Conservation (phyloP, 2,888 invertebrate species). For the Cantharis flavilabris region DNA sequence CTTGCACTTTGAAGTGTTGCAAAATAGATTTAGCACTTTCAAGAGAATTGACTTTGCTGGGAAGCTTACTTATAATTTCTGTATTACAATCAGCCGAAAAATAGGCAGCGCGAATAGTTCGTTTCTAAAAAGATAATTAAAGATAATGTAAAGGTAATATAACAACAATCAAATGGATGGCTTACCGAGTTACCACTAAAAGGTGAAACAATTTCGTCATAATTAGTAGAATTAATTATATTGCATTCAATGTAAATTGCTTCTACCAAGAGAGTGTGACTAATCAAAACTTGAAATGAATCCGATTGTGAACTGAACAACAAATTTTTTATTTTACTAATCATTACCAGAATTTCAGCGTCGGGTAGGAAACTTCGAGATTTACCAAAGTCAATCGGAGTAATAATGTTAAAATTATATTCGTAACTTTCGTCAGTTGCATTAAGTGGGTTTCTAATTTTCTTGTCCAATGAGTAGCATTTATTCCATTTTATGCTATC, state of each 20-base stretch:
- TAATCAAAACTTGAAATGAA: not conserved
- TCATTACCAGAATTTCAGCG: constrained; percentile 6
- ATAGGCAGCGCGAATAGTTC: not conserved
- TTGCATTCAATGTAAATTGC: constrained; percentile 11
- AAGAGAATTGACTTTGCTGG: not conserved
- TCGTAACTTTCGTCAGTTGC: constrained; percentile 47
- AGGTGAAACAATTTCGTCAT: not conserved
- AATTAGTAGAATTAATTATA: not conserved
- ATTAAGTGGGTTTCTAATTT: not conserved
- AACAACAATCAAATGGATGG: not conserved
- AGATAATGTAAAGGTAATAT: too few relatives aligned
- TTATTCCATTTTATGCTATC: not conserved
- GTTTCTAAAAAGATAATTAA: not conserved
- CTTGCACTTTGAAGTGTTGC: not conserved
- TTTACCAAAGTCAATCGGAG: constrained; percentile 57
- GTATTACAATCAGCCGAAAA: not conserved
- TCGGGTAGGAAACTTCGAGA: not conserved
- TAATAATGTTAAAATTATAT: constrained; percentile 92
- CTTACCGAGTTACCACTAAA: not conserved
- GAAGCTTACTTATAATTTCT: not conserved
- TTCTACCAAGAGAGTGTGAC: not conserved
- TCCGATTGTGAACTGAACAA: not conserved
- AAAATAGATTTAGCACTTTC: not conserved
- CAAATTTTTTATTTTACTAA: not conserved
- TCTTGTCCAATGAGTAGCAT: not conserved